phyloP scores from a whole-genome alignment of 30 jellyfish, hydroid and myxozoan species.

The Hydractinia echinata region DNA sequence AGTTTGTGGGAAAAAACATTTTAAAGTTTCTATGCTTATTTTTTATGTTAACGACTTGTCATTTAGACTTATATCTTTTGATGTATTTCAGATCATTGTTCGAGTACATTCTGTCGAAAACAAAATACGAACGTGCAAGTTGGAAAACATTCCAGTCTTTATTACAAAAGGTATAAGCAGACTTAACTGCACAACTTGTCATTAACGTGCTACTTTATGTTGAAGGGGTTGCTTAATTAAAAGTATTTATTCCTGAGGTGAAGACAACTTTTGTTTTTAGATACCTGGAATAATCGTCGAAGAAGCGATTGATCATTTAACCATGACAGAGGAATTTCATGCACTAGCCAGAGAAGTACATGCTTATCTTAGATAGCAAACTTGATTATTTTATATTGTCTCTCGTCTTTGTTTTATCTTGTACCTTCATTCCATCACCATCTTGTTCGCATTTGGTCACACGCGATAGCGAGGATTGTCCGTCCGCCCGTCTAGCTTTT shows the following conservation, averaged over 20 bases:
- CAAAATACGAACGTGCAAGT: neutral
- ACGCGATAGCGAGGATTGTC: too few species aligned
- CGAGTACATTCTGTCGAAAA: neutral
- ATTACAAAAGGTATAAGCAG: neutral
- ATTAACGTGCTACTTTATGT: too few species aligned
- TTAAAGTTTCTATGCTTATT: neutral
- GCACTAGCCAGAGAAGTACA: neutral
- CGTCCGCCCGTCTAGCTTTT: too few species aligned
- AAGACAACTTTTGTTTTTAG: neutral
- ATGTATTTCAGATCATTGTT: neutral
- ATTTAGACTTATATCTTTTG: neutral
- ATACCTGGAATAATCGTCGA: neutral
- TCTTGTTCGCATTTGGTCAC: too few species aligned
- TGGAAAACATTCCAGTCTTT: neutral
- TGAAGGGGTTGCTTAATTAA: too few species aligned
- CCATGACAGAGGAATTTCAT: neutral
- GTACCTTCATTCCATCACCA: too few species aligned
- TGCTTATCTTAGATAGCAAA: neutral
- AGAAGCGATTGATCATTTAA: neutral
- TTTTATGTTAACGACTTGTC: neutral
- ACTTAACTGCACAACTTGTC: neutral
- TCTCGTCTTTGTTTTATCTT: too few species aligned
- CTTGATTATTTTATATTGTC: too few species aligned
- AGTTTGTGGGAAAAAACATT: neutral
- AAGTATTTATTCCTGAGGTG: neutral